These are phyloP conservation scores for Paramormyrops kingsleyae DNA, from an alignment of 2,113 vertebrate genomes.

Conservation along the genomic window DNA sequence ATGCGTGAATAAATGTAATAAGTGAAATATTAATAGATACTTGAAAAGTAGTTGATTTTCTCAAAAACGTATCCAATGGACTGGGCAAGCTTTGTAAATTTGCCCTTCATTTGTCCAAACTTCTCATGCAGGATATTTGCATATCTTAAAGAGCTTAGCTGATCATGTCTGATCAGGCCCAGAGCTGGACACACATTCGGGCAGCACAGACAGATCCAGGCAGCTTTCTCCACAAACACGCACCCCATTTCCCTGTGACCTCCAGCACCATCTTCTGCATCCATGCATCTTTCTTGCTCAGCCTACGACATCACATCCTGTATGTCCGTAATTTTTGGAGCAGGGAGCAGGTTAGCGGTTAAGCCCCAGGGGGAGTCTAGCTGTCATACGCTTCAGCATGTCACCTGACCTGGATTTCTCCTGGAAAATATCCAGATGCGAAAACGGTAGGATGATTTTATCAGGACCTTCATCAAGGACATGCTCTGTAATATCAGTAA, in stretches of 20 bases:
- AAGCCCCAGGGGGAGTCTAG: background rate
- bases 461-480: background rate
- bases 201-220: background rate
- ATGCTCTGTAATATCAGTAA: background rate
- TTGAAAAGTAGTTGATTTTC: too few relatives aligned
- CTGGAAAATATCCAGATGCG: background rate
- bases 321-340: background rate
- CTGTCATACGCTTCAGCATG: background rate
- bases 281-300: background rate
- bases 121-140: background rate
- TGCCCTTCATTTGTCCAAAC: background rate
- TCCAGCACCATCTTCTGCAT: background rate
- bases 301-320: background rate
- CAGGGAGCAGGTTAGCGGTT: background rate
- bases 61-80: background rate
- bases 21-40: too few relatives aligned
- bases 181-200: too few relatives aligned
- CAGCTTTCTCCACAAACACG: background rate
- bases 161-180: background rate
- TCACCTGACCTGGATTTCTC: background rate
- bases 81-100: background rate
- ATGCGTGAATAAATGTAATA: too few relatives aligned
- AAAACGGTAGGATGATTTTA: background rate
- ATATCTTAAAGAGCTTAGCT: background rate
- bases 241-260: background rate